phyloP scores from a whole-genome alignment of 2,113 vertebrate genomes.

The Dromaius novaehollandiae region DNA sequence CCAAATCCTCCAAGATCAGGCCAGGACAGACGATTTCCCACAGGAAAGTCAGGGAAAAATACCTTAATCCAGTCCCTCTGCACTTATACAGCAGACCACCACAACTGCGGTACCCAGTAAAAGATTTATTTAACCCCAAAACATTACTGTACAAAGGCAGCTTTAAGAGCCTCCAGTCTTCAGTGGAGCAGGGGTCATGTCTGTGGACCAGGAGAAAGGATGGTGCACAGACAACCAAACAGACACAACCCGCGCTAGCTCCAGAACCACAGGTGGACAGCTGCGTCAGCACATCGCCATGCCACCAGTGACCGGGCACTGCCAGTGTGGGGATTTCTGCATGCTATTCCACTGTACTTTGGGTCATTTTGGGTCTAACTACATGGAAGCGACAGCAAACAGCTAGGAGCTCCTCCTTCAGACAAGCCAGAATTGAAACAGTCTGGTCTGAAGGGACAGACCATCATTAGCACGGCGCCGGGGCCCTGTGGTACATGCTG shows the following conservation, averaged over 20 bases:
- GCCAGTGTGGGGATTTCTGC: neutral
- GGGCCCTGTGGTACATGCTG: neutral
- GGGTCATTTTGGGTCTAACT: neutral
- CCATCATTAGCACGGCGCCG: neutral
- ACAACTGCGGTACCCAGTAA: neutral
- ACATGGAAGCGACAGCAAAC: rapidly evolving
- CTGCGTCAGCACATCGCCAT: neutral
- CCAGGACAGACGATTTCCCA: neutral
- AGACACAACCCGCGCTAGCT: neutral
- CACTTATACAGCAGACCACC: neutral
- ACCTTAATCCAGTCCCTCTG: neutral
- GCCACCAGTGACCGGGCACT: neutral
- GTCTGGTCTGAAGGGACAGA: neutral
- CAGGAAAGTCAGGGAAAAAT: neutral
- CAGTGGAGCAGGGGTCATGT: neutral
- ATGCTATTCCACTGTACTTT: neutral
- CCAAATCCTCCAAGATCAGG: neutral
- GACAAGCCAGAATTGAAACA: neutral
- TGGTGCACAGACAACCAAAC: neutral
- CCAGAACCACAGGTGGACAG: neutral
- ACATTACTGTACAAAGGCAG: neutral
- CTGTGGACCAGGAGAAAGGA: neutral
- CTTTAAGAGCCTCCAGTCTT: neutral
- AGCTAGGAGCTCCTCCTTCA: neutral
- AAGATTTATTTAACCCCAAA: neutral